These are phyloP conservation scores for Pseudococcus viburni DNA, from an alignment of 2,888 invertebrate genomes.

Conservation along the genomic window DNA sequence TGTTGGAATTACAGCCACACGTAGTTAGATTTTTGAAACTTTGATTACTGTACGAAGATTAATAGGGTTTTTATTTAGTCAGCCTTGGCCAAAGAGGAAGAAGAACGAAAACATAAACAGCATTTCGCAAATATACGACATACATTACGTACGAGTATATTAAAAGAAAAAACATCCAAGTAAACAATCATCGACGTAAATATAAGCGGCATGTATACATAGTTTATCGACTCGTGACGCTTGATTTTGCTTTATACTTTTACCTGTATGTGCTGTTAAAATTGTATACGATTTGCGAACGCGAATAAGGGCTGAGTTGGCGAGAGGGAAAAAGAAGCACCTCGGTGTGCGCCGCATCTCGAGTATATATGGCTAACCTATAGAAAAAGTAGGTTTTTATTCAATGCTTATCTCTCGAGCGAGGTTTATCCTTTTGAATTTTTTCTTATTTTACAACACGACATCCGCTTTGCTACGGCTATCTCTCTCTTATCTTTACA, in stretches of 20 bases:
- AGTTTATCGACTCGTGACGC: slow-evolving; percentile 3
- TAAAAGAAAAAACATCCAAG: background rate
- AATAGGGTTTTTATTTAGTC: slow-evolving; percentile 10
- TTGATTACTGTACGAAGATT: slow-evolving; percentile 5
- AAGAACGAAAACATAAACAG: background rate
- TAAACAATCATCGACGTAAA: background rate
- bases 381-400: slow-evolving; percentile 32
- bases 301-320: background rate
- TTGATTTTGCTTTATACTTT: background rate
- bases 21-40: background rate
- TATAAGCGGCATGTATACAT: background rate
- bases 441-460: slow-evolving; percentile 60
- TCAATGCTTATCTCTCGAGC: slow-evolving; percentile 34
- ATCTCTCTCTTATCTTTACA: slow-evolving; percentile 47
- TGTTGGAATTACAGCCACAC: background rate
- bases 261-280: background rate
- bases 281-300: slow-evolving; percentile 21
- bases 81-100: slow-evolving; percentile 1
- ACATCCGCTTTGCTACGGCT: slow-evolving; percentile 53
- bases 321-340: background rate
- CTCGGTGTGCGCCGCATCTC: background rate
- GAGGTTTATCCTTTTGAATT: slow-evolving; percentile 61
- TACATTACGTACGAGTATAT: background rate
- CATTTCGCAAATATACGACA: background rate
- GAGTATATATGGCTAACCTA: background rate